Evolutionary conservation across 2,113 vertebrate genomes (phyloP), one percentile per base, ranked within the genome.

Genomic region (Oreochromis aureus): DNA sequence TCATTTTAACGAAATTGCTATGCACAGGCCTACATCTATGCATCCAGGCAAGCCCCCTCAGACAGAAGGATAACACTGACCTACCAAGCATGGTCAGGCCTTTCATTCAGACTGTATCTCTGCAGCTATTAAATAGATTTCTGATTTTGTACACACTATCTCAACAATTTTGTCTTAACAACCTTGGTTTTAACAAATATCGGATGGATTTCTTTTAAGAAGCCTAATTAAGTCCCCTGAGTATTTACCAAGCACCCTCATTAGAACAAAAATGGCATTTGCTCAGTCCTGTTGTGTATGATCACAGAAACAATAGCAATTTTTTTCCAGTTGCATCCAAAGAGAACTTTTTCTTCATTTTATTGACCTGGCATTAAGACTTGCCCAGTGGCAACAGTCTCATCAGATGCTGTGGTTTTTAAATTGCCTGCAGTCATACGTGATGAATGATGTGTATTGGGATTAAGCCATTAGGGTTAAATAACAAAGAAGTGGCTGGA

Each of bases 281-380:
- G 3, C 16, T 76, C 15, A 19, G 39, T 41, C 39, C 22, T 27
- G 12, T 73, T 73, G 63, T 71, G 15, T 13, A 71, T 44, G 12
- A 41, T 71, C 36, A 71, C 12, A 1, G n/a, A 71, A 44, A 66
- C 32, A 19, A 63, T 63, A 63, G 18, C 61, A n/a, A n/a, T n/a
- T 66, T 7, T 0, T 0, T 15, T 4, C 41, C 22, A 76, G 1
- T 30, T 48, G 69, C 15, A 76, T 76, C 41, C 22, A 76, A 30
- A 76, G 41, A 76, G 15, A 76, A 76, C 9, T 1, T 30, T 51
- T 76, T 44, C 44, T 76, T 46, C 8, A 19, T 76, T 76, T 51
- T 51, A 32, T 18, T 76, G 44, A 30, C 16, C 16, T 76, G 16
- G 24, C 44, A 51, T 48, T 30, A 51, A 51, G 71, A 30, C 24